Conservation (phyloP, 2,797 vertebrate species). For the Crypturellus tataupa region DNA sequence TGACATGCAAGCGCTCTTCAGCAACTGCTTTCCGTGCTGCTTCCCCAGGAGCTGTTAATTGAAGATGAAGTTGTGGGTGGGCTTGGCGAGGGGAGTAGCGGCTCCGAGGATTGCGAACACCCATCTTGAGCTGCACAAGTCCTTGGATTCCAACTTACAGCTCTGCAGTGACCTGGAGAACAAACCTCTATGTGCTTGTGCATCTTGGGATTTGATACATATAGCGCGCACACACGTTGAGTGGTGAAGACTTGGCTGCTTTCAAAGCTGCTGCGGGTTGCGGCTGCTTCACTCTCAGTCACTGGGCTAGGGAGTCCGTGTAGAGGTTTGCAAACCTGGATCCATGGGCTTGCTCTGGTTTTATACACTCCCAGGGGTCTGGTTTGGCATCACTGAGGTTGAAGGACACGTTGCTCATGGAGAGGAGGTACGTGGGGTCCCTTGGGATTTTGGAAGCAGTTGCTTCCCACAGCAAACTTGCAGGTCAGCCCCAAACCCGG, state of each 20-base stretch:
- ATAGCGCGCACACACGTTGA: background rate
- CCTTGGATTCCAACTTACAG: background rate
- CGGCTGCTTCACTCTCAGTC: background rate
- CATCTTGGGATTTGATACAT: background rate
- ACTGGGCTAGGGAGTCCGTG: background rate
- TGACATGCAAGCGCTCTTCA: slow-evolving; percentile 84
- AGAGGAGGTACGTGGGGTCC: background rate
- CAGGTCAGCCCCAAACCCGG: background rate
- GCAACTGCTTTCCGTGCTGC: slow-evolving; percentile 83
- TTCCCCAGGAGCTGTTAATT: slow-evolving; percentile 83
- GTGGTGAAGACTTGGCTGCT: background rate
- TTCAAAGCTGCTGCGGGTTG: background rate
- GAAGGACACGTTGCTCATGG: accelerated
- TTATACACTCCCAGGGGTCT: background rate
- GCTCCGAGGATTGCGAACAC: background rate
- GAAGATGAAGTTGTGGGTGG: slow-evolving; percentile 82
- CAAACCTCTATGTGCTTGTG: accelerated
- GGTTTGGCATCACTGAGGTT: background rate
- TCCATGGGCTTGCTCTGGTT: background rate
- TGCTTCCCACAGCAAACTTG: background rate
- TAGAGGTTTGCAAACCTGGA: background rate
- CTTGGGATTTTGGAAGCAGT: background rate
- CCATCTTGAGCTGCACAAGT: background rate
- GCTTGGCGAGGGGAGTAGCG: slow-evolving; percentile 61
- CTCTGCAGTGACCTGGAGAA: background rate